These are phyloP conservation scores for Sciaenops ocellatus DNA, from an alignment of 2,797 vertebrate species.

Conservation along the genomic window DNA sequence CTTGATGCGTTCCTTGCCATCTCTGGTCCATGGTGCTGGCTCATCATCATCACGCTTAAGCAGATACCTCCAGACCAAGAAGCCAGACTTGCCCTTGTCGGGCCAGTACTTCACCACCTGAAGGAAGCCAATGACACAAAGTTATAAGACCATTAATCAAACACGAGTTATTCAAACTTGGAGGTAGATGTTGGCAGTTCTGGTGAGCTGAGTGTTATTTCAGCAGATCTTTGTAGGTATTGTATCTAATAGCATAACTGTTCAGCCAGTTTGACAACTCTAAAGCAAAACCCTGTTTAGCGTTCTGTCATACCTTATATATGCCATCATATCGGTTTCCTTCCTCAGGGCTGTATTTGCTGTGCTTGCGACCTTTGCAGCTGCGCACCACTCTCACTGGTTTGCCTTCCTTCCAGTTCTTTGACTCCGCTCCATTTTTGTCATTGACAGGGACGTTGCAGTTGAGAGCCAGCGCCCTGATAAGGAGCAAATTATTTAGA, in stretches of 20 bases:
- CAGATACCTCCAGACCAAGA: slow-evolving; percentile 96
- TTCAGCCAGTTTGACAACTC: neutral
- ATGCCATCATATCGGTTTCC: slow-evolving; percentile 98
- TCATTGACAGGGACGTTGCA: slow-evolving; percentile 93
- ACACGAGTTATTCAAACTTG: neutral
- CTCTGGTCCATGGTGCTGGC: slow-evolving; percentile 95
- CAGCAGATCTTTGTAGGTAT: neutral
- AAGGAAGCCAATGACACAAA: neutral
- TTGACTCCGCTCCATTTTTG: slow-evolving; percentile 92
- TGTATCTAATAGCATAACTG: neutral
- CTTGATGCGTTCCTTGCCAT: slow-evolving; percentile 95
- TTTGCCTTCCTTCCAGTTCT: slow-evolving; percentile 95
- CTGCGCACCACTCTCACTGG: slow-evolving; percentile 94
- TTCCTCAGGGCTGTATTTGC: slow-evolving; percentile 93
- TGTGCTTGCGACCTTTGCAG: slow-evolving; percentile 94
- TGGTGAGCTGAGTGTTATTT: neutral
- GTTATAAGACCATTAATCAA: neutral
- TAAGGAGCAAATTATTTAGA: slow-evolving; percentile 4
- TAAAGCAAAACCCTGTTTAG: neutral
- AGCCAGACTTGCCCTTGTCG: slow-evolving; percentile 96
- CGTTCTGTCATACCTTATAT: slow-evolving; percentile 89
- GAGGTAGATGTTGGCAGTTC: neutral
- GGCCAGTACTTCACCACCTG: slow-evolving; percentile 98
- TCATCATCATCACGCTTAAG: slow-evolving; percentile 94
- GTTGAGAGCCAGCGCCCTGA: slow-evolving; percentile 95